phyloP scores from a whole-genome alignment of 2,113 vertebrate genomes.

The Macrotus californicus region DNA sequence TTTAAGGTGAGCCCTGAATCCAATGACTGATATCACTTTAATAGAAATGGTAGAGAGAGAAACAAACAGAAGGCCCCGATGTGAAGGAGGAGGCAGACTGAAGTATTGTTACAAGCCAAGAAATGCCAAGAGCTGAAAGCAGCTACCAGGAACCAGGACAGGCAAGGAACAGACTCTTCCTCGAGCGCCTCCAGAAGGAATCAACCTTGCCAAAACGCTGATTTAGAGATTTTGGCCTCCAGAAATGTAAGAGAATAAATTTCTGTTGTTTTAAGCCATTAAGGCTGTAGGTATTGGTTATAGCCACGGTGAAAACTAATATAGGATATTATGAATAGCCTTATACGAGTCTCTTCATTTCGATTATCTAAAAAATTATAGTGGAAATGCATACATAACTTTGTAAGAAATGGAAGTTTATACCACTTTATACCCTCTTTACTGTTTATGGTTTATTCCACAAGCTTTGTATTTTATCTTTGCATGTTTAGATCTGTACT shows the following conservation, averaged over 20 bases:
- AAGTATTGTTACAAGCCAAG: not conserved
- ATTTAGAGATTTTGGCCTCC: not conserved
- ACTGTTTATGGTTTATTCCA: not conserved
- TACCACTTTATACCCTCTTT: not conserved
- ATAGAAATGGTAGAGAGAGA: not conserved
- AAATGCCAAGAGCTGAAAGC: not conserved
- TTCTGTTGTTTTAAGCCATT: not conserved
- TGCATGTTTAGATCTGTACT: not conserved
- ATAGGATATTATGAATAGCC: not conserved
- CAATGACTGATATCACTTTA: not conserved
- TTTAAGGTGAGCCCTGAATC: not conserved
- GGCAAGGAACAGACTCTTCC: not conserved
- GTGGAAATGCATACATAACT: not conserved
- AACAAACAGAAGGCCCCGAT: not conserved
- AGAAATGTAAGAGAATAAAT: not conserved
- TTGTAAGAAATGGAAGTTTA: not conserved
- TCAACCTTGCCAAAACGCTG: not conserved
- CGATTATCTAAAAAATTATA: not conserved
- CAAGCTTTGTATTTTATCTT: not conserved
- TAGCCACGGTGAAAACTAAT: not conserved
- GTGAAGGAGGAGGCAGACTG: not conserved
- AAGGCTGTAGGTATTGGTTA: not conserved
- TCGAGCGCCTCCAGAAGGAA: not conserved
- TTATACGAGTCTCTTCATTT: not conserved
- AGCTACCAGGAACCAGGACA: not conserved